Base-by-base conservation (phyloP, 2,888 invertebrate genomes). In the Apamea crenata region DNA sequence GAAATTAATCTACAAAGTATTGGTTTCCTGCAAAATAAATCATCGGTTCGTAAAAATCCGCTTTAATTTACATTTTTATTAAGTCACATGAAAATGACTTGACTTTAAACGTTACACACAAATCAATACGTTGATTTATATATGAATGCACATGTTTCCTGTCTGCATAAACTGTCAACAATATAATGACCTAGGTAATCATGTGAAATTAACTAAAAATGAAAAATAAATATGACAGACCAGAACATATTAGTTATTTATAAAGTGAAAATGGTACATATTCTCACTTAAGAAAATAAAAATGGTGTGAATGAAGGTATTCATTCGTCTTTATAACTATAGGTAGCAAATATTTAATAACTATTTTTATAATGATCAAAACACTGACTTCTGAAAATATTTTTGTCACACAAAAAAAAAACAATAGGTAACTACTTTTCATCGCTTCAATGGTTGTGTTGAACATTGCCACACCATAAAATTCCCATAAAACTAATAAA, bases 71-170 rank as follows among this genome's bases (percentile, higher is more conserved):
- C 1, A 40, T 68, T 44, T 32, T 32, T 74, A n/a, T 69, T 21
- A 25, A 25, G 53, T n/a, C 12, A 25, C 47, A 47, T 56, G 25
- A 18, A 44, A 74, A 74, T 67, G 18, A 53, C 25, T 61, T 53
- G 21, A 67, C 67, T 80, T 74, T n/a, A 5, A 80, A 80, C 61
- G 6, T 36, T 12, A n/a, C 50, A 80, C 7, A 80, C n/a, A 61
- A 74, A 67, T 67, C 50, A 80, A 67, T 61, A 36, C 12, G 8
- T 65, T 68, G 36, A 81, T 80, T 80, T 74, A 74, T 67, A 75
- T 80, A 74, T 61, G 21, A 67, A 36, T 81, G 74, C 74, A 61
- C 47, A 25, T n/a, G 36, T 36, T 63, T 75, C 53, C 61, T 75
- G 68, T 63, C 29, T 47, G 81, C 47, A 74, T 74, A 12, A 73